Conservation (phyloP, 2,797 vertebrate species). For the Aeoliscus strigatus region DNA sequence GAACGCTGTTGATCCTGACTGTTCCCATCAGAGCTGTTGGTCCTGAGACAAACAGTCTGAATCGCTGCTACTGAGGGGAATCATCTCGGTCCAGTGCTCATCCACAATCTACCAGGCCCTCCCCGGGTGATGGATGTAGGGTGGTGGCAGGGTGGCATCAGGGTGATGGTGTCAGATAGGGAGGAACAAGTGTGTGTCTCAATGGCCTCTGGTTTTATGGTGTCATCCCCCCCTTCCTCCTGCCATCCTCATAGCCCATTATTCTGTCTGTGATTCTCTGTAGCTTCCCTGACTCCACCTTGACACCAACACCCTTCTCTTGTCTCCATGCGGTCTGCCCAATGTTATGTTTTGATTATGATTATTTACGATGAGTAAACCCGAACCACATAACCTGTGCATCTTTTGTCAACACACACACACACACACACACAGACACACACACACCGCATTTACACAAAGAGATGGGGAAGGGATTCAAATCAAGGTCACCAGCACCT, state of each 20-base stretch:
- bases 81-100: conserved; percentile 66
- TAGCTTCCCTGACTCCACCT: conserved; percentile 44
- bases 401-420: conserved; percentile 11
- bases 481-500: conserved; percentile 68
- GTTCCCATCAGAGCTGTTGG: conserved; percentile 67
- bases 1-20: neutral
- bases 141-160: conserved; percentile 48
- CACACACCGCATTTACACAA: conserved; percentile 22
- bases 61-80: conserved; percentile 62
- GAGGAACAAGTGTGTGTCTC: conserved; percentile 34
- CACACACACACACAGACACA: too few species aligned
- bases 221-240: conserved; percentile 13
- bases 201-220: conserved; percentile 30
- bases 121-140: conserved; percentile 38
- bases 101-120: conserved; percentile 55
- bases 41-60: conserved; percentile 47
- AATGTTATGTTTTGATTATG: conserved; percentile 39
- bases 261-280: conserved; percentile 39
- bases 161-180: conserved; percentile 20
- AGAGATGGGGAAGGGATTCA: conserved; percentile 44
- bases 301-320: conserved; percentile 59
- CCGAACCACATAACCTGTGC: conserved; percentile 10
- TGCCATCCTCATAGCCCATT: conserved; percentile 29
- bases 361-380: conserved; percentile 15
- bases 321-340: conserved; percentile 15